These are phyloP conservation scores for Montipora capitata DNA, from an alignment of 92 coral and sea anemone species.

Conservation along the genomic window DNA sequence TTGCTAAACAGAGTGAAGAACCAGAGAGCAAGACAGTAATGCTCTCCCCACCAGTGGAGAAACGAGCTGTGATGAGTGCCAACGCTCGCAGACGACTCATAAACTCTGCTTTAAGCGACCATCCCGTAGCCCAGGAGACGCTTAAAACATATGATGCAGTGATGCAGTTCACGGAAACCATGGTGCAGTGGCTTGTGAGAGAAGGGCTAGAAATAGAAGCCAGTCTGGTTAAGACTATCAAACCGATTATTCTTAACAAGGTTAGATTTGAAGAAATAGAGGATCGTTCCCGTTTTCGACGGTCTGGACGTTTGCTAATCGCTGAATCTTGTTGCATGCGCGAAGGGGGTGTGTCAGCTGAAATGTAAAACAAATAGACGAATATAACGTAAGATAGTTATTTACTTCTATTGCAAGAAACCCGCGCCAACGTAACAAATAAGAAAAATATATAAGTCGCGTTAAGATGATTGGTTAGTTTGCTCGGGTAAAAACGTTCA, in stretches of 20 bases:
- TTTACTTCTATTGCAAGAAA: too few species aligned
- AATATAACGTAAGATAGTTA: too few species aligned
- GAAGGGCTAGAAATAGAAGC: conserved; percentile 86
- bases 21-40: conserved; percentile 10
- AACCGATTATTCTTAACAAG: conserved; percentile 80
- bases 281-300: too few species aligned
- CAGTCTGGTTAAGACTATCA: conserved; percentile 59
- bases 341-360: too few species aligned
- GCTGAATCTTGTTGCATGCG: too few species aligned
- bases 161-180: conserved; percentile 72
- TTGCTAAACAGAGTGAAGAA: not conserved
- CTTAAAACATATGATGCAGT: conserved; percentile 88
- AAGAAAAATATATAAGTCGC: too few species aligned
- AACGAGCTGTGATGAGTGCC: conserved; percentile 86
- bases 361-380: too few species aligned
- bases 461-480: too few species aligned
- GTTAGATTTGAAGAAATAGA: conserved; percentile 41
- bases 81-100: conserved; percentile 93
- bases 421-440: too few species aligned
- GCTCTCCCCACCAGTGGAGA: conserved; percentile 45
- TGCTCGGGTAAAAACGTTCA: too few species aligned
- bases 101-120: conserved; percentile 89
- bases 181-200: conserved; percentile 78
- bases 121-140: conserved; percentile 91
- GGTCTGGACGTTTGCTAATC: too few species aligned